phyloP scores from a whole-genome alignment of 2,797 vertebrate genomes.

The Silurus lanzhouensis region DNA sequence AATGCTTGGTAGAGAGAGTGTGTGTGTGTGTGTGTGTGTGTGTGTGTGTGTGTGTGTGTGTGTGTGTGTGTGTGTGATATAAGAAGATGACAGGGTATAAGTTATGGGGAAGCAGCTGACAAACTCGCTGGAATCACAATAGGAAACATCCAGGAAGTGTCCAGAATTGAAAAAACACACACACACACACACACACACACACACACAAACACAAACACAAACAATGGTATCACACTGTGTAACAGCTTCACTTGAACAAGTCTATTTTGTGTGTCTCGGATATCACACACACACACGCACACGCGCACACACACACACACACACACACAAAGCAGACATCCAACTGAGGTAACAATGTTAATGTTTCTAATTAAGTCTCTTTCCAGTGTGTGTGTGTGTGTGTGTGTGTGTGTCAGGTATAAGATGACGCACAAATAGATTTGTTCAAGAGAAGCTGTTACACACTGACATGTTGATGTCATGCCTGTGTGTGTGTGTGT shows the following conservation, averaged over 20 bases:
- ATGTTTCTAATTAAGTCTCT: neutral
- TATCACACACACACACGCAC: neutral
- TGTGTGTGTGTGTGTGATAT: neutral
- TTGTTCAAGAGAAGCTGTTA: too few species aligned
- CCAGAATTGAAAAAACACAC: neutral
- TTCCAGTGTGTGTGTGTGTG: too few species aligned
- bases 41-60: neutral
- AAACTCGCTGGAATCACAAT: neutral
- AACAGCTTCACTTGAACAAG: conserved; percentile 10
- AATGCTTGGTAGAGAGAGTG: neutral
- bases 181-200: neutral
- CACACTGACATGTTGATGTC: too few species aligned
- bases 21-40: conserved; percentile 1
- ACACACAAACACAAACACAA: neutral
- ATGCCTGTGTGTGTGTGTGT: too few species aligned
- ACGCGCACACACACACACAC: neutral
- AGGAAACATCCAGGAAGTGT: neutral
- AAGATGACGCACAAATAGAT: too few species aligned
- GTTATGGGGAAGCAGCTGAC: neutral
- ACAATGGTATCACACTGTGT: neutral
- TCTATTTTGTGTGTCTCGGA: neutral
- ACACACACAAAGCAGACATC: neutral
- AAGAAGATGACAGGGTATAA: neutral
- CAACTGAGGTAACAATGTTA: neutral
- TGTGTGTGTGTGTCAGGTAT: too few species aligned